Conservation (phyloP, 2,888 invertebrate species). For the Platypus cylindrus region DNA sequence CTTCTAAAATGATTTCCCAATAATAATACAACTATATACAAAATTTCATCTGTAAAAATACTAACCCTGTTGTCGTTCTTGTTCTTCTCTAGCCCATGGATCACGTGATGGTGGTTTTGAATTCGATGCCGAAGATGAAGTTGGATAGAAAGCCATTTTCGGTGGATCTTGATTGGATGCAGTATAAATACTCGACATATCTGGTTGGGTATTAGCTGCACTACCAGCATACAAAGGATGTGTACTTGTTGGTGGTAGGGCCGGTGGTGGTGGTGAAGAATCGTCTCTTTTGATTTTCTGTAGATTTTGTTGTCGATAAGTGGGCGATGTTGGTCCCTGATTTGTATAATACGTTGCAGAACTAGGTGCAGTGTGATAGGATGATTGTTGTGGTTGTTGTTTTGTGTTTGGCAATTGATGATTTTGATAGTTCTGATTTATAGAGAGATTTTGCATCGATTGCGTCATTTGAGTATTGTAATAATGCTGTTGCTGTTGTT, state of each 20-base stretch:
- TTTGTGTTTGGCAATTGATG: constrained; percentile 17
- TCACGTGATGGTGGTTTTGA: constrained; percentile 44
- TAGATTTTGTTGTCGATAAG: constrained; percentile 40
- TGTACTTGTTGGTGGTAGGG: constrained; percentile 56
- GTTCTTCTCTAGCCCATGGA: constrained; percentile 90
- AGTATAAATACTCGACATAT: constrained; percentile 36
- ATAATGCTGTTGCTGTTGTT: constrained; percentile 22
- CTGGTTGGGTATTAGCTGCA: constrained; percentile 2
- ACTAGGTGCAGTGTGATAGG: constrained; percentile 8
- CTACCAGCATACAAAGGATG: constrained; percentile 42
- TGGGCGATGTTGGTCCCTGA: constrained; percentile 32
- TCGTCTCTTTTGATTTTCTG: constrained; percentile 30
- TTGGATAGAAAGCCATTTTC: constrained; percentile 57
- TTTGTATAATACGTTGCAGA: constrained; percentile 27
- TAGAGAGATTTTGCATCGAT: constrained; percentile 31
- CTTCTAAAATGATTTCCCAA: constrained; percentile 31
- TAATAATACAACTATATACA: neutral
- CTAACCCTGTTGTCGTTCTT: constrained; percentile 53
- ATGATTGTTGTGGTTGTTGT: constrained; percentile 10
- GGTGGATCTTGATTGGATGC: constrained; percentile 64
- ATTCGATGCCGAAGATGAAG: constrained; percentile 19
- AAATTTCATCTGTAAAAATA: too few relatives aligned
- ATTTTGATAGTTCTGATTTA: constrained; percentile 22
- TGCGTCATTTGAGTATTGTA: constrained; percentile 28
- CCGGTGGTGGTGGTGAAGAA: constrained; percentile 38